Conservation (phyloP, 2,888 invertebrate genomes). For the Poecilus cupreus region DNA sequence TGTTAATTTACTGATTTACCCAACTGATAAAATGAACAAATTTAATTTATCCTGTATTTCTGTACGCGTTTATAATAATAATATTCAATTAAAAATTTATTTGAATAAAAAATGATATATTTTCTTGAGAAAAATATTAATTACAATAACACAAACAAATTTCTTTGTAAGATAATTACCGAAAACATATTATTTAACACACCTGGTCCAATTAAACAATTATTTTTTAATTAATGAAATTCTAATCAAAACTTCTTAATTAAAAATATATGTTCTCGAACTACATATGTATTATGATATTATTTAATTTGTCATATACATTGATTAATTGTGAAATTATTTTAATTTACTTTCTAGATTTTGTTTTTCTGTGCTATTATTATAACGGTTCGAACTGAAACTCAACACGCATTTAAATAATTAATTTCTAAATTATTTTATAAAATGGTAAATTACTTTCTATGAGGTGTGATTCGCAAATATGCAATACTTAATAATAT, state of each 20-base stretch:
- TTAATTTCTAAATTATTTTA: background rate
- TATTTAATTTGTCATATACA: conserved; percentile 52
- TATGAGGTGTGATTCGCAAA: conserved; percentile 9
- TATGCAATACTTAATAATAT: conserved; percentile 17
- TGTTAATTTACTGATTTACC: background rate
- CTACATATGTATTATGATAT: conserved; percentile 22
- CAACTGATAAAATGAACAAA: conserved; percentile 17
- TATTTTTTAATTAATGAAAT: conserved; percentile 30
- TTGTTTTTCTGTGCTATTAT: conserved; percentile 36
- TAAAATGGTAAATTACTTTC: background rate
- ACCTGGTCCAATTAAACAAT: conserved; percentile 27
- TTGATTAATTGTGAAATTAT: conserved; percentile 52
- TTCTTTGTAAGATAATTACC: conserved; percentile 4
- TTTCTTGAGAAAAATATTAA: conserved; percentile 14
- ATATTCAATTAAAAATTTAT: conserved; percentile 21
- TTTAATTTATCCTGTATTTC: conserved; percentile 1
- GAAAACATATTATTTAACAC: conserved; percentile 30
- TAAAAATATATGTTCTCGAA: background rate
- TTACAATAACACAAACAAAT: conserved; percentile 30
- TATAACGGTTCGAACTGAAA: conserved; percentile 25
- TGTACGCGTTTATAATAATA: background rate
- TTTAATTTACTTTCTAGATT: conserved; percentile 51
- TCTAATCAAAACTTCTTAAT: conserved; percentile 15
- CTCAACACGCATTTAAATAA: conserved; percentile 26
- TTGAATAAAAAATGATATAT: conserved; percentile 22